Base-by-base conservation (phyloP, 2,888 invertebrate genomes). In the Nomada ruficornis region DNA sequence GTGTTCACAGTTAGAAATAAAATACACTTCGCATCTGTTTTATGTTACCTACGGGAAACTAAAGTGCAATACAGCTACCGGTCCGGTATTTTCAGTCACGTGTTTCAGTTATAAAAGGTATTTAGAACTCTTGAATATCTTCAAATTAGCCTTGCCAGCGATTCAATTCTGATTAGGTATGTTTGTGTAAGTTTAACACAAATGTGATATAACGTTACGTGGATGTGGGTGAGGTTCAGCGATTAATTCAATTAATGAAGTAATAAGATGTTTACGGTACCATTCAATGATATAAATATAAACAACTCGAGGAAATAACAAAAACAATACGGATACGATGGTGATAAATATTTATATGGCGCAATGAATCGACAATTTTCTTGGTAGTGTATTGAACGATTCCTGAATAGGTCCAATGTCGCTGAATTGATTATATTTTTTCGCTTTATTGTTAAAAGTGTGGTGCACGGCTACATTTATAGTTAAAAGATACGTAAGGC, bases 281-380 rank as follows among this genome's bases (percentile, higher is more conserved):
- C 47, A 15, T 47, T 47, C 47, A 47, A 47, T 47, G 15, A 47
- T 47, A 47, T 3, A 13, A 15, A 15, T 47, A 47, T 3, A 13
- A 47, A 15, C 47, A 47, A 47, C 47, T 47, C 47, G 68, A 84
- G 86, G 81, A 76, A 86, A 62, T 13, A 57, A 77, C 60, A 85
- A 82, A 86, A 88, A 86, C 80, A 81, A 80, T 83, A 69, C 50
- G 59, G 75, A 52, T 64, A 52, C 57, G 23, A 69, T 68, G 36
- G n/a, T 29, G 23, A 75, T 80, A 79, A 88, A 90, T 91, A 90
- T 90, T 91, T 76, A 91, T 85, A 20, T 65, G 44, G 20, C 20
- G 47, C 65, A 44, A 75, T 91, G 90, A 91, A 82, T 90, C 85
- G 87, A 60, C 88, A 84, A 82, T 79, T 90, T 89, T 77, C 29